A percentile compares a stretch with the other conserved stretches of the same genome.
Conservation (phyloP, 1,140 invertebrate genomes). For the Myzus persicae region DNA sequence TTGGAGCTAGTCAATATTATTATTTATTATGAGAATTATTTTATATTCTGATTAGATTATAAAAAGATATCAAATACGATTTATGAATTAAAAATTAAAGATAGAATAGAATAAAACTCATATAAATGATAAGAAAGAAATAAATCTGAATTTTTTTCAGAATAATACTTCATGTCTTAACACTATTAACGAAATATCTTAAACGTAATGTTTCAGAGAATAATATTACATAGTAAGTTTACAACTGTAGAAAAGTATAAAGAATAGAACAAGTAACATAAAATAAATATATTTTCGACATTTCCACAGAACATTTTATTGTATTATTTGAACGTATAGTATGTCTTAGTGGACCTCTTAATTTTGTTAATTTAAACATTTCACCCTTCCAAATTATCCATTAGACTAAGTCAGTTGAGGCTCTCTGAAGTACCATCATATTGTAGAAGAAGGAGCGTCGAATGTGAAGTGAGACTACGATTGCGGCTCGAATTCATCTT, state of each 20-base stretch:
- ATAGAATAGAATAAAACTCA: neutral
- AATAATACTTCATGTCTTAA: neutral
- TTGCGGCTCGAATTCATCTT: neutral
- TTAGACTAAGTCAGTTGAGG: neutral
- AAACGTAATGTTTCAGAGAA: too few species aligned
- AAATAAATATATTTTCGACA: neutral
- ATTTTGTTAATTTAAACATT: constrained; percentile 44
- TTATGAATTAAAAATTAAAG: neutral
- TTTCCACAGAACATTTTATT: neutral
- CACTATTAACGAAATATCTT: too few species aligned
- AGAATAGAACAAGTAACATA: neutral
- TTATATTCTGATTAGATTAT: neutral
- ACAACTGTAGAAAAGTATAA: neutral
- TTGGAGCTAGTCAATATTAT: neutral
- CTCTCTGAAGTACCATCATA: neutral
- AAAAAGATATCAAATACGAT: neutral
- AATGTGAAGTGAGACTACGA: neutral
- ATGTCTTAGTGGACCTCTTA: neutral
- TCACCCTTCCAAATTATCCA: neutral
- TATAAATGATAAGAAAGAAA: neutral
- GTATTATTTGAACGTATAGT: neutral
- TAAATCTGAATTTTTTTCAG: neutral
- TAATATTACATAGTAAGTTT: neutral
- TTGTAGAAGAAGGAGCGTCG: neutral
- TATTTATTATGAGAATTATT: neutral